Base-by-base conservation (phyloP, 2,888 invertebrate species). In the Torymus texanus region DNA sequence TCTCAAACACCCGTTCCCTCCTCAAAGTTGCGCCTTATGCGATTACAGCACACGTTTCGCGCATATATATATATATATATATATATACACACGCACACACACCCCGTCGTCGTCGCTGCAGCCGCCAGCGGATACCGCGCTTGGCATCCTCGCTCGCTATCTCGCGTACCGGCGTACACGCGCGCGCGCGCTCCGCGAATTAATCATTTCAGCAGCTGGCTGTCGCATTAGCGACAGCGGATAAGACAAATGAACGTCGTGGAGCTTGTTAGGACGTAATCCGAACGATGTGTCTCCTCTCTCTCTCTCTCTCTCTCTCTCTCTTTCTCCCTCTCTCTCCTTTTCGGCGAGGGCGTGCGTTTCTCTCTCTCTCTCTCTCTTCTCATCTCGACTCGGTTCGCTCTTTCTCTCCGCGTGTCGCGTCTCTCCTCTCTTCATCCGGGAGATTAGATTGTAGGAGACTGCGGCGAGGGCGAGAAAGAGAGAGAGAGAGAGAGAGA, bases 181-280 rank as follows among this genome's bases (percentile, higher is more conserved):
- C 68, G 41, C 76, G 67, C 81, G 79, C 81, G 68, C 78, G 66
- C 81, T 82, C 77, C 51, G 78, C 87, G 88, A 90, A 90, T 90
- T 89, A 90, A 90, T 90, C 89, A 90, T 90, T 89, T 89, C 88
- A 88, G 86, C 89, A 87, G 87, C 88, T 87, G 88, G 88, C 88
- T 88, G 87, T 89, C 88, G 87, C 87, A 88, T 89, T 88, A 88
- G 88, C 85, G 85, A 87, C 85, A 87, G 87, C 88, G 90, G 88
- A 90, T 90, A 89, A 90, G 89, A 89, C 89, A 90, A 90, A 90
- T 89, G 89, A 89, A 89, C 87, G 89, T 88, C 87, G 88, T 85
- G 88, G 84, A 88, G 90, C 90, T 89, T 89, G 89, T 90, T 90
- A 90, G 88, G 70, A 73, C 81, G 81, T 79, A 81, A 81, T 81